These are phyloP conservation scores for Anorthoa munda DNA, from an alignment of 2,888 invertebrate species.

Conservation along the genomic window DNA sequence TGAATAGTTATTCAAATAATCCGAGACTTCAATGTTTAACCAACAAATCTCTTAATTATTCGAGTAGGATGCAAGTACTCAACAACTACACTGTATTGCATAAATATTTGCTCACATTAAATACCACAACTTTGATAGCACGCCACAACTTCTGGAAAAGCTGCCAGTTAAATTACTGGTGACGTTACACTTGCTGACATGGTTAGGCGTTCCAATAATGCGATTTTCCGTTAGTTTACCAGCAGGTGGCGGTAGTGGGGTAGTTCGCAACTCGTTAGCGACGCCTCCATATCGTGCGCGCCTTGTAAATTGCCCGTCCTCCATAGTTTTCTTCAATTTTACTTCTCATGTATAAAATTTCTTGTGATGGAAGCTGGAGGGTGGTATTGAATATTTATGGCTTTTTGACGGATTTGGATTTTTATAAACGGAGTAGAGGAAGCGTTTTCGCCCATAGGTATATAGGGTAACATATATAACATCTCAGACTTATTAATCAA, in stretches of 20 bases:
- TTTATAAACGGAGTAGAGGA: conserved; percentile 8
- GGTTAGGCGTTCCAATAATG: conserved; percentile 70
- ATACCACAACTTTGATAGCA: conserved; percentile 36
- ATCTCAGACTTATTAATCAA: too few species aligned
- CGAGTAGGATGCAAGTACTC: conserved; percentile 9
- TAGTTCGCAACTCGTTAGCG: conserved; percentile 75
- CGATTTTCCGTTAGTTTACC: conserved; percentile 70
- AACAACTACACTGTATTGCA: conserved; percentile 18
- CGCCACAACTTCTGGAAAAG: conserved; percentile 33
- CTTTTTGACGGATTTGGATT: conserved; percentile 30
- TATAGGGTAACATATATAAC: too few species aligned
- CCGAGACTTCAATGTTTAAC: not conserved
- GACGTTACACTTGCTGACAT: conserved; percentile 47
- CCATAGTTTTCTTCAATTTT: conserved; percentile 65
- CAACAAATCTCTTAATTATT: conserved; percentile 3
- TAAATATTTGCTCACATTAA: conserved; percentile 40
- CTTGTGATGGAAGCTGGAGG: conserved; percentile 28
- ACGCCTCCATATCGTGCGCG: conserved; percentile 61
- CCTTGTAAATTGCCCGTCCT: conserved; percentile 69
- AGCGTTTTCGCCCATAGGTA: not conserved
- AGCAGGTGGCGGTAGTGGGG: conserved; percentile 67
- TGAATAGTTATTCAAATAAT: not conserved
- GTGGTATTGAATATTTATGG: conserved; percentile 48
- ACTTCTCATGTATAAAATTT: conserved; percentile 55
- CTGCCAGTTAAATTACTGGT: conserved; percentile 52